Conservation (phyloP, 1,140 invertebrate species). For the Sycophaga agraensis region DNA sequence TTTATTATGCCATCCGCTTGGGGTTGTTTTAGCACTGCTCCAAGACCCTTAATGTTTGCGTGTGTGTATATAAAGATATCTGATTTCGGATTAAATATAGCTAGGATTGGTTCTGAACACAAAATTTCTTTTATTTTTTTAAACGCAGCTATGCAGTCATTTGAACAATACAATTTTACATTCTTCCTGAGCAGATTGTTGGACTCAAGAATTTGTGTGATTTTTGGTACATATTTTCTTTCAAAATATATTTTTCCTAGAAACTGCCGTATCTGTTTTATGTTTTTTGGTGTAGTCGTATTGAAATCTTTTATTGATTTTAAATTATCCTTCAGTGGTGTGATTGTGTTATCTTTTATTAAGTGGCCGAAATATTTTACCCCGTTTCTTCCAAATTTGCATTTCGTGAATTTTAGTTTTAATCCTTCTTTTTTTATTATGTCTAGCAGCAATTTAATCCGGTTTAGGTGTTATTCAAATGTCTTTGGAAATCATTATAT, state of each 20-base stretch:
- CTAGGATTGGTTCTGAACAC: slow-evolving; percentile 23
- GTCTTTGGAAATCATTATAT: slow-evolving; percentile 45
- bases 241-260: slow-evolving; percentile 18
- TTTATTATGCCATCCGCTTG: slow-evolving; percentile 20
- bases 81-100: slow-evolving; percentile 30
- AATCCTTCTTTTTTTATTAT: no score
- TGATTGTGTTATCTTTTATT: slow-evolving; percentile 2
- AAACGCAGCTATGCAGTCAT: slow-evolving; percentile 24
- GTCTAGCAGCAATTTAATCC: no score
- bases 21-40: slow-evolving; percentile 31
- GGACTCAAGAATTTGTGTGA: slow-evolving; percentile 15
- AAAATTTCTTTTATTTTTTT: slow-evolving; percentile 23
- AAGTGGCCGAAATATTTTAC: slow-evolving; percentile 14
- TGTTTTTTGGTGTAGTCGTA: not conserved
- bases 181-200: slow-evolving; percentile 28
- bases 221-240: slow-evolving; percentile 22
- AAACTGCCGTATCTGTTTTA: not conserved
- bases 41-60: slow-evolving; percentile 29
- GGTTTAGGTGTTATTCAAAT: slow-evolving; percentile 37
- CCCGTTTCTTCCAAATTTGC: not conserved
- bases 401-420: no score
- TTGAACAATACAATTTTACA: slow-evolving; percentile 23
- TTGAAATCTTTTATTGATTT: slow-evolving; percentile 28
- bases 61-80: slow-evolving; percentile 33
- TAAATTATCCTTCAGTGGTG: slow-evolving; percentile 30